These are phyloP conservation scores for Bradypus variegatus DNA, from an alignment of 2,797 vertebrate species.

Conservation along the genomic window DNA sequence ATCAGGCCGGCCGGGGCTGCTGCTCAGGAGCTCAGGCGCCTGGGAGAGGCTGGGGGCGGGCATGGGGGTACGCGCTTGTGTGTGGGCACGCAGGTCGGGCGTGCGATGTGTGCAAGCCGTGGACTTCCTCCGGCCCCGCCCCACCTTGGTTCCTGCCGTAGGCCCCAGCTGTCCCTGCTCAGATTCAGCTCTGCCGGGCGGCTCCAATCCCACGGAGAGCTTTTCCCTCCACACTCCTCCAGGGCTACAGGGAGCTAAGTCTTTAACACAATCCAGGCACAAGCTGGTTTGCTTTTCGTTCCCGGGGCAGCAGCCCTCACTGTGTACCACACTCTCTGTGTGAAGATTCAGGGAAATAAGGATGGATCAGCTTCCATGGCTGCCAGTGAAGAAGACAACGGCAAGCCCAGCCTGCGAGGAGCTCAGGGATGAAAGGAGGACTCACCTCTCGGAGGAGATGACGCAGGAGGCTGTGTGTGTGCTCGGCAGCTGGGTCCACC, in stretches of 20 bases:
- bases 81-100: no score
- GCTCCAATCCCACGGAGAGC: neutral
- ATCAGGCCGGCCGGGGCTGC: constrained; percentile 60
- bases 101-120: neutral
- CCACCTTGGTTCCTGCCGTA: rapidly evolving
- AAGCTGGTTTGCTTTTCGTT: neutral
- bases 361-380: neutral
- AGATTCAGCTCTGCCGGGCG: neutral
- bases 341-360: neutral
- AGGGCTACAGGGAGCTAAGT: neutral
- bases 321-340: neutral
- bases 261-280: neutral
- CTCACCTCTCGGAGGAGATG: neutral
- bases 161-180: neutral
- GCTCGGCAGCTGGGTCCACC: neutral
- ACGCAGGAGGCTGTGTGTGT: rapidly evolving
- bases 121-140: neutral
- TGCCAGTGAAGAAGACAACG: neutral
- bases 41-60: neutral
- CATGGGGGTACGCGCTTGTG: neutral
- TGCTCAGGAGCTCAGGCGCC: neutral
- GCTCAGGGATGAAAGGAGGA: rapidly evolving
- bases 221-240: neutral
- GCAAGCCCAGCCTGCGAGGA: neutral
- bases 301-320: rapidly evolving